Percentiles rank a stretch among this genome's conserved stretches.
Evolutionary conservation across 1,140 invertebrate species (phyloP).

Genomic region (Caenorhabditis briggsae): DNA sequence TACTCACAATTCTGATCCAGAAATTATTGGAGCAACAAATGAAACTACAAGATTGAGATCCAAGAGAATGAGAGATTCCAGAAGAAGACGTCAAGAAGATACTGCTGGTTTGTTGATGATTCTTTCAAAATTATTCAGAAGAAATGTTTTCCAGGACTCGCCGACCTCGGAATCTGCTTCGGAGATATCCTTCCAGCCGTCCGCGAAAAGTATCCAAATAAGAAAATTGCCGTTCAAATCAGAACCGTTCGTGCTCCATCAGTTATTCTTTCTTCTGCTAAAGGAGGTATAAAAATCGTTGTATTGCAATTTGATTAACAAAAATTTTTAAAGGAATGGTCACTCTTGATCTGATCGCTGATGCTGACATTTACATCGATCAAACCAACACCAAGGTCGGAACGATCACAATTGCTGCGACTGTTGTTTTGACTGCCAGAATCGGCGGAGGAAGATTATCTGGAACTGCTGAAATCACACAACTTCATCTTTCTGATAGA

Average conservation of each 20-base stretch:
- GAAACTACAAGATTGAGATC: slow-evolving; percentile 21
- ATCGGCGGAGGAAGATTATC: slow-evolving; percentile 67
- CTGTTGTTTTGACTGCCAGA: slow-evolving; percentile 68
- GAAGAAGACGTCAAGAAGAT: slow-evolving; percentile 64
- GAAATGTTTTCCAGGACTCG: slow-evolving; percentile 56
- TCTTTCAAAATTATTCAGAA: no score
- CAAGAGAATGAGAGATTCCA: slow-evolving; percentile 45
- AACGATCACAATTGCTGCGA: slow-evolving; percentile 71
- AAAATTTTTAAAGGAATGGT: slow-evolving; percentile 65
- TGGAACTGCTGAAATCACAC: slow-evolving; percentile 71
- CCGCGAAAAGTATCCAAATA: slow-evolving; percentile 75
- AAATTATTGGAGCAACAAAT: slow-evolving; percentile 30
- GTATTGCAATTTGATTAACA: not conserved
- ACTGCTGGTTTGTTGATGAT: slow-evolving; percentile 27
- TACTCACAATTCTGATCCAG: not conserved
- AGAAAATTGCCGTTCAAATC: slow-evolving; percentile 72
- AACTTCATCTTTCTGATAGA: slow-evolving; percentile 71
- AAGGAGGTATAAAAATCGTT: slow-evolving; percentile 67
- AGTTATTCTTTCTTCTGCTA: slow-evolving; percentile 68
- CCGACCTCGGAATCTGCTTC: slow-evolving; percentile 76
- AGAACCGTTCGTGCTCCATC: slow-evolving; percentile 74
- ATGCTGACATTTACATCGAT: slow-evolving; percentile 77
- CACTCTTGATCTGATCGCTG: slow-evolving; percentile 70
- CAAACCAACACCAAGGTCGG: slow-evolving; percentile 73
- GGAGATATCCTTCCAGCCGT: slow-evolving; percentile 77